A percentile compares a stretch with the other conserved stretches of the same genome.
Conservation (phyloP, 2,888 invertebrate species). For the Steinernema scapterisci region DNA sequence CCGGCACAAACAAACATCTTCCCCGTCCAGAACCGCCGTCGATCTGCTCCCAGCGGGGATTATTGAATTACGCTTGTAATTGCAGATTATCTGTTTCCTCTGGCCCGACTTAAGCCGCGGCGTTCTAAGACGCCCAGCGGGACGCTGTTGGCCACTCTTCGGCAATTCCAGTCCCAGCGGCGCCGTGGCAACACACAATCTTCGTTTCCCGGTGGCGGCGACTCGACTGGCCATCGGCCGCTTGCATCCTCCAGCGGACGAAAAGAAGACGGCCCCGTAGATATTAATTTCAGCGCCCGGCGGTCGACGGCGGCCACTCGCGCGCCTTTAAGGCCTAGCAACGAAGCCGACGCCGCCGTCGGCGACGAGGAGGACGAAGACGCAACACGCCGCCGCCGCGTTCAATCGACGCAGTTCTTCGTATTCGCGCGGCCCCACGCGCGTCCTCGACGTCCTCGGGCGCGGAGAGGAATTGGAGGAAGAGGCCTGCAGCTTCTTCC, state of each 20-base stretch:
- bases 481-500: background rate
- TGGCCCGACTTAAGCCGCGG: too few relatives aligned
- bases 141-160: too few relatives aligned
- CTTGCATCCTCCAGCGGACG: background rate
- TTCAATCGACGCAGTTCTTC: slow-evolving; percentile 5
- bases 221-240: background rate
- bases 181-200: background rate
- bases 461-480: too few relatives aligned
- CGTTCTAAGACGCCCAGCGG: too few relatives aligned
- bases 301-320: background rate
- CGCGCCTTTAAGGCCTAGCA: background rate
- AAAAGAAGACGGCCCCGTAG: background rate
- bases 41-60: slow-evolving; percentile 7
- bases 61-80: slow-evolving; percentile 15
- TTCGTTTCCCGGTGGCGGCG: background rate
- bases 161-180: background rate
- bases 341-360: background rate
- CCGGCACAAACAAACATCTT: background rate
- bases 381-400: slow-evolving; percentile 8
- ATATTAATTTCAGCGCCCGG: slow-evolving; percentile 23
- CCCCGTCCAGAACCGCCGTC: too few relatives aligned
- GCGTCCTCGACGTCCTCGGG: too few relatives aligned
- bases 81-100: background rate
- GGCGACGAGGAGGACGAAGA: background rate
- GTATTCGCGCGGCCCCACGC: too few relatives aligned